Conservation (phyloP, 2,113 vertebrate genomes). For the Microtus montanus region DNA sequence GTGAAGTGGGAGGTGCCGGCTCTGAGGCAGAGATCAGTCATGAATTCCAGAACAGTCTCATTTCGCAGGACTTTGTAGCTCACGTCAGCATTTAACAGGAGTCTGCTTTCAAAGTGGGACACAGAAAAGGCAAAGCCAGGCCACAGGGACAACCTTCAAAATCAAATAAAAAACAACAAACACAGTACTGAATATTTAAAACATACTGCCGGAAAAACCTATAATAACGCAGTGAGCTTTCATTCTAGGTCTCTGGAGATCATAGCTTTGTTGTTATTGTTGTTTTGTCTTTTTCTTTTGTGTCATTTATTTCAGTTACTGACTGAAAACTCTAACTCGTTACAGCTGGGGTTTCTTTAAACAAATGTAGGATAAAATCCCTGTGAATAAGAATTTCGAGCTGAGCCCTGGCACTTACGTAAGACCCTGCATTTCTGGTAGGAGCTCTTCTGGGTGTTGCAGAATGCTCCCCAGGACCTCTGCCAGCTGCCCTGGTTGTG, state of each 20-base stretch:
- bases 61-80: slow-evolving; percentile 84
- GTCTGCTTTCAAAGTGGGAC: slow-evolving; percentile 75
- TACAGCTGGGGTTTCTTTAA: background rate
- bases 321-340: background rate
- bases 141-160: slow-evolving; percentile 82
- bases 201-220: background rate
- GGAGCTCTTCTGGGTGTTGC: background rate
- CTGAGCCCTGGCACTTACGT: background rate
- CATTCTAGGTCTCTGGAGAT: background rate
- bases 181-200: background rate
- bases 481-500: background rate
- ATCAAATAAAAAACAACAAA: background rate
- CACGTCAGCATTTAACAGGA: slow-evolving; percentile 78
- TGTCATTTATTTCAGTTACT: background rate
- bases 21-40: slow-evolving; percentile 73
- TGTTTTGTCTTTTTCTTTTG: slow-evolving; percentile 17
- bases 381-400: background rate
- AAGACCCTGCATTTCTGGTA: background rate
- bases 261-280: background rate
- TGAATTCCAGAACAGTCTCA: slow-evolving; percentile 83
- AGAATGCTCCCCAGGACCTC: background rate
- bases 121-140: slow-evolving; percentile 82
- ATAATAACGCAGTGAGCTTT: background rate
- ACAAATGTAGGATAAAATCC: background rate
- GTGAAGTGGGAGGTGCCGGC: slow-evolving; percentile 46